Evolutionary conservation across 2,888 invertebrate species (phyloP), one percentile per base, ranked within the genome.

Genomic region (Apeira syringaria): DNA sequence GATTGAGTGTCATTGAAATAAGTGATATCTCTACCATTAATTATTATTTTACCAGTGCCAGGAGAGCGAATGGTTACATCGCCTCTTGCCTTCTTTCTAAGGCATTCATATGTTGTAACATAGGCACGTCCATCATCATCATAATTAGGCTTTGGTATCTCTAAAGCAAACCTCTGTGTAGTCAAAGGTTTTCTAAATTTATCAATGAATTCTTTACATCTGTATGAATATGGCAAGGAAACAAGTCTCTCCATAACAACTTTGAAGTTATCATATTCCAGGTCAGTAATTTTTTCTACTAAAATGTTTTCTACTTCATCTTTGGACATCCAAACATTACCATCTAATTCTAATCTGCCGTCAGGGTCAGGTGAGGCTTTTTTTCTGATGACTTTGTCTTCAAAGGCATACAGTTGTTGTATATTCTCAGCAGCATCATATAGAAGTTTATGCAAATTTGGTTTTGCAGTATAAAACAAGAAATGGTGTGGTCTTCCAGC

Each of bases 401-500:
- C 94, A 65, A 93, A 91, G 37, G 84, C 91, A 68, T 96, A 91
- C 15, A 95, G 68, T 20, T 91, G 90, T 59, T 94, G 91, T 15
- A 96, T 91, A 57, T 93, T 90, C 45, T 93, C 92, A 10, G 93
- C 94, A 66, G 94, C 92, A 69, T 96, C 98, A 89, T 96, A 94
- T 59, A 99, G 84, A 3, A 95, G 68, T 67, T 95, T 92, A 73
- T 95, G 97, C 74, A 94, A 99, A 73, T 96, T 95, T 0, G 98
- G 95, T 67, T 92, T 94, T 27, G 93, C 93, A 0, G 99, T 99
- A 74, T 98, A 99, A 81, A 98, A 99, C 54, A 99, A 88, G 47
- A 93, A 94, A 80, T 99, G 97, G 74, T 94, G 93, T 1, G 99
- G 99, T 59, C 98, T 91, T 0, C 99, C 99, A 53, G 93, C 93